Evolutionary conservation across 2,797 vertebrate species (phyloP), one percentile per base, ranked within the genome.

Genomic region (Stomatorhinus walkeri): DNA sequence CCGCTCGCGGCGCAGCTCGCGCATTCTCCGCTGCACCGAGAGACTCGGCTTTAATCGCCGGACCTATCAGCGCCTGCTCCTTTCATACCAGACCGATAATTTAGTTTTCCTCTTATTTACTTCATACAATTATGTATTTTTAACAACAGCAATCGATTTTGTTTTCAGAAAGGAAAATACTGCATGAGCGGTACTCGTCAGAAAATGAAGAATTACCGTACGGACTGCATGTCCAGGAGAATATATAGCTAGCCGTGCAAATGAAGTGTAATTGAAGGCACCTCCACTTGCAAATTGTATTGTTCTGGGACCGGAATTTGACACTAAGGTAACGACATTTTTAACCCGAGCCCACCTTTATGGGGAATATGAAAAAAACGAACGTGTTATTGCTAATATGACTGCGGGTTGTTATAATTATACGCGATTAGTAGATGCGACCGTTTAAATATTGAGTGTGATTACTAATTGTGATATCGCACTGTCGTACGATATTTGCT

Each of bases 281-380:
- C 84, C 52, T 56, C 87, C 9, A n/a, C 40, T 24, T 64, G 56
- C 40, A 46, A 22, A 87, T 48, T 64, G 87, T 64, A 87, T 87
- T 87, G 87, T 87, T 87, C 87, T 87, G 87, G 56, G 40, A 87
- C 87, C 87, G 56, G 36, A 64, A 46, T 64, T 59, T 48, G 87
- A 24, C 40, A 28, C n/a, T 16, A 87, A 64, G 87, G 86, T 87
- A 87, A 64, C 43, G 87, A 64, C 8, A 46, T 40, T 87, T 87
- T 87, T 40, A 64, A n/a, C 87, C 32, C 19, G 43, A 48, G 4
- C 83, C 9, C 24, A 14, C 40, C 14, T 32, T 49, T 52, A 51
- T 85, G 24, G 43, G 46, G 40, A 85, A 51, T 32, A 51, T 46
- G 68, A 40, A 40, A 84, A 32, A 84, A 48, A 19, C 14, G 83